Percentiles rank a stretch among this genome's conserved stretches.
These are phyloP conservation scores for Sebastes fasciatus DNA, from an alignment of 2,113 vertebrate genomes.

Conservation along the genomic window DNA sequence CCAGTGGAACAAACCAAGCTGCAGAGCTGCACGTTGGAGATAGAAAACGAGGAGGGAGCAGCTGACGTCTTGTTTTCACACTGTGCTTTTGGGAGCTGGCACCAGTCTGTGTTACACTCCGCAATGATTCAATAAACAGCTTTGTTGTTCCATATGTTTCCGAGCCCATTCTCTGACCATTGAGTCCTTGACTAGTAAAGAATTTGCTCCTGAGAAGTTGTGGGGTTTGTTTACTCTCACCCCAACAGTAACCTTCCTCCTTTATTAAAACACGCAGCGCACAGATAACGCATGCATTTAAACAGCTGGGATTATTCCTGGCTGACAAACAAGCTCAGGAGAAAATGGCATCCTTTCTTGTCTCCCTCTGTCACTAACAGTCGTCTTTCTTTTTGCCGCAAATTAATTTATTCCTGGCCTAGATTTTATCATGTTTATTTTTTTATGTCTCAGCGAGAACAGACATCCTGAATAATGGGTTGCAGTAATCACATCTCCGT, in stretches of 20 bases:
- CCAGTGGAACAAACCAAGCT: slow-evolving; percentile 64
- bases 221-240: slow-evolving; percentile 31
- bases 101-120: slow-evolving; percentile 40
- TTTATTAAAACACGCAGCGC: slow-evolving; percentile 44
- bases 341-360: slow-evolving; percentile 45
- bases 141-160: slow-evolving; percentile 58
- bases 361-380: slow-evolving; percentile 27
- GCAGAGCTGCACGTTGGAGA: slow-evolving; percentile 59
- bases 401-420: slow-evolving; percentile 54
- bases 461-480: slow-evolving; percentile 36
- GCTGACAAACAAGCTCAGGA: slow-evolving; percentile 35
- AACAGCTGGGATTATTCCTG: slow-evolving; percentile 44
- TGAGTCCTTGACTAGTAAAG: slow-evolving; percentile 31
- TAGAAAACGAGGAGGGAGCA: slow-evolving; percentile 52
- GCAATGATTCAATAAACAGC: slow-evolving; percentile 62
- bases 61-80: slow-evolving; percentile 69
- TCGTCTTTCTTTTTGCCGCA: slow-evolving; percentile 14
- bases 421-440: slow-evolving; percentile 47
- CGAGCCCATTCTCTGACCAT: slow-evolving; percentile 33
- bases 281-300: slow-evolving; percentile 37
- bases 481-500: slow-evolving; percentile 40
- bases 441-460: slow-evolving; percentile 27
- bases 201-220: slow-evolving; percentile 36
- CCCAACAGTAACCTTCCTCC: slow-evolving; percentile 14
- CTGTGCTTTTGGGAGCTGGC: slow-evolving; percentile 60